Conservation (phyloP, 92 coral and sea anemone species). For the Phenganax stokvisi region DNA sequence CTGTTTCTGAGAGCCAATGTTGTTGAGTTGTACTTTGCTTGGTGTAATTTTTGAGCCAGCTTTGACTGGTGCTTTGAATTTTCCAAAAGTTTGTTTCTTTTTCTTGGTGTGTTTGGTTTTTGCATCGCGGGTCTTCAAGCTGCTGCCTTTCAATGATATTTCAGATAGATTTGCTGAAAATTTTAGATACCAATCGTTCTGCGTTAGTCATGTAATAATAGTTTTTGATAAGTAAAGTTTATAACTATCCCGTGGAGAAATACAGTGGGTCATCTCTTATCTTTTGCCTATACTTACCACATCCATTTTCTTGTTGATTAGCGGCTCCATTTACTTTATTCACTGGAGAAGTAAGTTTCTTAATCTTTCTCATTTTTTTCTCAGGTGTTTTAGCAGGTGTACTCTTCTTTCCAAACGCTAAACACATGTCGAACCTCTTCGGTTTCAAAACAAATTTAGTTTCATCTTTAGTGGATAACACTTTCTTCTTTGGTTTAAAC, state of each 20-base stretch:
- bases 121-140: neutral
- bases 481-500: slow-evolving; percentile 8
- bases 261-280: neutral
- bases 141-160: neutral
- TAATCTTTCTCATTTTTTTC: neutral
- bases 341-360: slow-evolving; percentile 17
- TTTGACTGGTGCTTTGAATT: slow-evolving; percentile 32
- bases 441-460: neutral
- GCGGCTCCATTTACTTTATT: slow-evolving; percentile 16
- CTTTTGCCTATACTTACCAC: neutral
- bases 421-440: neutral
- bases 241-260: no score
- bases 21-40: neutral
- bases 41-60: neutral
- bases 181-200: neutral
- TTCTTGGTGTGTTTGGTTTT: slow-evolving; percentile 24
- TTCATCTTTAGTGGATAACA: neutral
- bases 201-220: no score
- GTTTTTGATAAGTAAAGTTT: no score
- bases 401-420: neutral
- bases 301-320: neutral
- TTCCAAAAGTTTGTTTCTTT: slow-evolving; percentile 6
- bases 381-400: neutral
- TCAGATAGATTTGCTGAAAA: neutral
- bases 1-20: neutral